A percentile compares a stretch with the other conserved stretches of the same genome.
These are phyloP conservation scores for Cacatua alba DNA, from an alignment of 2,113 vertebrate species.

Conservation along the genomic window DNA sequence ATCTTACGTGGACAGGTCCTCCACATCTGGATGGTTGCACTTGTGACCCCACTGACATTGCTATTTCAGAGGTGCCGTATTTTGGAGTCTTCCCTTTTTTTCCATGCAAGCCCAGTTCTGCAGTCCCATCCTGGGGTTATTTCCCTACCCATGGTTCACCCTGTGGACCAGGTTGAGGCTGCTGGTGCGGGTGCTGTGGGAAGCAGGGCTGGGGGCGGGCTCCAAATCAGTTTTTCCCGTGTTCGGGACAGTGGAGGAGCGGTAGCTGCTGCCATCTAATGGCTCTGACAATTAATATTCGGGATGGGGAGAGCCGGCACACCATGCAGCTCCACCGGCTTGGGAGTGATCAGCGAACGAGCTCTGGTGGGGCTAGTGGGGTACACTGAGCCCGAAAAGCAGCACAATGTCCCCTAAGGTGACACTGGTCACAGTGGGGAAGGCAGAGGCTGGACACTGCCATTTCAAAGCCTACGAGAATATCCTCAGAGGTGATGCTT, in stretches of 20 bases:
- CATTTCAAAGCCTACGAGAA: rapidly evolving
- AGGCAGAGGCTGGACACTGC: neutral
- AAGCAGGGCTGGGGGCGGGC: neutral
- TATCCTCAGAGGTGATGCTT: neutral
- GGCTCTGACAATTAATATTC: neutral
- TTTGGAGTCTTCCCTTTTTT: rapidly evolving
- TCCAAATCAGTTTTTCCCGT: rapidly evolving
- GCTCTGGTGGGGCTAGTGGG: neutral
- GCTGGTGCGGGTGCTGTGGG: neutral
- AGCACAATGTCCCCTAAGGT: rapidly evolving
- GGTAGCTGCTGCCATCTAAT: slow-evolving; percentile 68
- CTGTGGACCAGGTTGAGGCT: neutral
- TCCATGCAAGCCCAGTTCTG: neutral
- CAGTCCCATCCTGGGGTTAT: neutral
- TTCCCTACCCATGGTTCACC: neutral
- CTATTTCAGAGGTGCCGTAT: rapidly evolving
- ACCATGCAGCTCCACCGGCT: rapidly evolving
- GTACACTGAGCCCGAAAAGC: rapidly evolving
- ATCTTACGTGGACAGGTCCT: rapidly evolving
- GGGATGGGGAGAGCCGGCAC: neutral
- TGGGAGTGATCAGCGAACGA: rapidly evolving
- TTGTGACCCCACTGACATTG: rapidly evolving
- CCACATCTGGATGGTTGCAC: rapidly evolving
- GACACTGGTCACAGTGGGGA: neutral
- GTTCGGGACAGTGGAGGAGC: rapidly evolving